Evolutionary conservation across 2,113 vertebrate genomes (phyloP), one percentile per base, ranked within the genome.

Genomic region (Ahaetulla prasina): DNA sequence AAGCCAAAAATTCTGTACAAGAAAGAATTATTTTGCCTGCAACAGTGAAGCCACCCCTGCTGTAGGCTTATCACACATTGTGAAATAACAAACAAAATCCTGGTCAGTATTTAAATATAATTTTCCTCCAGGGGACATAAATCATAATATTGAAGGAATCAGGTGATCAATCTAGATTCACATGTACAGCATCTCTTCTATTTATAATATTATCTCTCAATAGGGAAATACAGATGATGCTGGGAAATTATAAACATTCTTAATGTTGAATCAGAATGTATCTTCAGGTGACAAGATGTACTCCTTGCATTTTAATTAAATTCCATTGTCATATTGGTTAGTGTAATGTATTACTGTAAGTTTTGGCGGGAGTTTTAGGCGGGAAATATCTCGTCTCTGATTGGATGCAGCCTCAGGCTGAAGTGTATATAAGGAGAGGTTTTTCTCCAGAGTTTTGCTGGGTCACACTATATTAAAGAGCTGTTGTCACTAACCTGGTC

Each of bases 1-100:
- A 95, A 96, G 92, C 91, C 92, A 80, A 95, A 96, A 95, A 96
- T 95, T 95, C 97, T 94, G 94, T 95, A 96, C 94, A 96, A 97
- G 95, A 96, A 94, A 96, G 92, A 96, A 96, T 94, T 94, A 90
- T 94, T 96, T 93, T 88, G 91, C 90, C 80, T 93, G 86, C 93
- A 96, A 85, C 55, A 96, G 88, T 30, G 84, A 95, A 94, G 94
- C n/a, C 49, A 88, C 90, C 93, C 95, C 55, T 2, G 85, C 89
- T 95, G 60, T 89, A 88, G 92, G 94, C 92, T 91, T 93, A 50
- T 94, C 90, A 94, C 91, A 94, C 91, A 88, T 93, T 91, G n/a
- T 47, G 92, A 80, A 16, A 50, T 7, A 22, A 91, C 57, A 90
- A 92, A 89, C 12, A 27, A 35, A 3, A 5, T 89, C 49, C 87